phyloP scores from a whole-genome alignment of 2,888 invertebrate species.

The Plagiodera versicolora region DNA sequence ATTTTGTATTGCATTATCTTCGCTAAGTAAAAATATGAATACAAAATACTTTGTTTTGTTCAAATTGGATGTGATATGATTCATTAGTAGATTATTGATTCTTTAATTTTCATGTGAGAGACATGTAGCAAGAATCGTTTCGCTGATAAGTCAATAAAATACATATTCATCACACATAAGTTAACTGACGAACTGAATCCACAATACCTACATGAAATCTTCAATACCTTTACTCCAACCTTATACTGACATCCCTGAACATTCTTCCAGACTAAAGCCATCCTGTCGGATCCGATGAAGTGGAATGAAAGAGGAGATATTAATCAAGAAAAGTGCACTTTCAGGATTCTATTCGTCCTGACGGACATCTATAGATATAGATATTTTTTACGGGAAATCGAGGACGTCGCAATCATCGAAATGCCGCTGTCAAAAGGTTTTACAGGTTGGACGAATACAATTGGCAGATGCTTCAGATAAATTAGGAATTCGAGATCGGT shows the following conservation, averaged over 20 bases:
- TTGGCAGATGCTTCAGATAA: not conserved
- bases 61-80: no score
- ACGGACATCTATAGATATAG: not conserved
- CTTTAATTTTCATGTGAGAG: no score
- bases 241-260: not conserved
- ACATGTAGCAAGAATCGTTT: no score
- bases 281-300: constrained; percentile 10
- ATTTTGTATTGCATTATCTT: no score
- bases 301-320: constrained; percentile 18
- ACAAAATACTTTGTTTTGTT: no score
- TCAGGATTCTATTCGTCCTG: not conserved
- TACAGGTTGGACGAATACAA: not conserved
- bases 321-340: constrained; percentile 23
- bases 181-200: no score
- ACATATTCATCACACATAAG: no score
- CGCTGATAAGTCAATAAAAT: no score
- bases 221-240: no score
- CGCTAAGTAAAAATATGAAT: no score
- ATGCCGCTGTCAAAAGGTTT: not conserved
- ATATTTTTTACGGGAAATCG: not conserved
- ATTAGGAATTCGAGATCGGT: not conserved
- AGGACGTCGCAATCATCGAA: not conserved
- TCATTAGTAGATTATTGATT: no score
- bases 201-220: no score
- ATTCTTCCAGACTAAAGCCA: not conserved